Conservation (phyloP, 2,888 invertebrate species). For the Heliconius hortense region DNA sequence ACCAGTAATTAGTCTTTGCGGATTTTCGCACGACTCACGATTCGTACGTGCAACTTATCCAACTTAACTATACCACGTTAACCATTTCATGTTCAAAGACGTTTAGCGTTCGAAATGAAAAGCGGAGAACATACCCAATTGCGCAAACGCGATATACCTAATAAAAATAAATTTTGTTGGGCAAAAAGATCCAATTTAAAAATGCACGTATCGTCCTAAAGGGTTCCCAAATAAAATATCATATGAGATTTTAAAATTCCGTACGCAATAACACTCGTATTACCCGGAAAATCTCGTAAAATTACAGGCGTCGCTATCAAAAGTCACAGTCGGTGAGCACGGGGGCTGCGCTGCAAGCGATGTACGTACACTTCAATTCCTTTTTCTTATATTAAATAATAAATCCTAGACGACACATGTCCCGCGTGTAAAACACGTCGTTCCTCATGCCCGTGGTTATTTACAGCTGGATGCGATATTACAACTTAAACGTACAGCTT, state of each 20-base stretch:
- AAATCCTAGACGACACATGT: slow-evolving; percentile 48
- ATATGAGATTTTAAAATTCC: slow-evolving; percentile 19
- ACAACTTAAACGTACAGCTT: slow-evolving; percentile 17
- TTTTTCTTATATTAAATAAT: slow-evolving; percentile 49
- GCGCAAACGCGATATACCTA: background rate
- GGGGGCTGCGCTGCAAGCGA: slow-evolving; percentile 26
- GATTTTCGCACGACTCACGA: slow-evolving; percentile 6
- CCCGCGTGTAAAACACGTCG: slow-evolving; percentile 45
- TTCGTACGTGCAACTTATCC: background rate
- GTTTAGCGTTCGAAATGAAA: background rate
- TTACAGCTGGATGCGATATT: slow-evolving; percentile 32
- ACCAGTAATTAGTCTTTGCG: slow-evolving; percentile 18
- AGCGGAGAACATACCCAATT: background rate
- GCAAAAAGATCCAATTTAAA: slow-evolving; percentile 20
- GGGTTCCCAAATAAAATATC: slow-evolving; percentile 12
- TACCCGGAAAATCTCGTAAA: slow-evolving; percentile 31
- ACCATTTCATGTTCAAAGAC: background rate
- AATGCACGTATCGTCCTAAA: slow-evolving; percentile 14
- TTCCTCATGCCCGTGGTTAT: slow-evolving; percentile 36
- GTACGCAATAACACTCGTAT: slow-evolving; percentile 28
- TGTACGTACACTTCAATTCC: slow-evolving; percentile 40
- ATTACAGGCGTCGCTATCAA: slow-evolving; percentile 34
- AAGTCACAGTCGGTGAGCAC: slow-evolving; percentile 29
- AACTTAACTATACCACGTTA: background rate
- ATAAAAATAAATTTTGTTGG: background rate